Base-by-base conservation (phyloP, 2,888 invertebrate genomes). In the Heliconius ismenius region DNA sequence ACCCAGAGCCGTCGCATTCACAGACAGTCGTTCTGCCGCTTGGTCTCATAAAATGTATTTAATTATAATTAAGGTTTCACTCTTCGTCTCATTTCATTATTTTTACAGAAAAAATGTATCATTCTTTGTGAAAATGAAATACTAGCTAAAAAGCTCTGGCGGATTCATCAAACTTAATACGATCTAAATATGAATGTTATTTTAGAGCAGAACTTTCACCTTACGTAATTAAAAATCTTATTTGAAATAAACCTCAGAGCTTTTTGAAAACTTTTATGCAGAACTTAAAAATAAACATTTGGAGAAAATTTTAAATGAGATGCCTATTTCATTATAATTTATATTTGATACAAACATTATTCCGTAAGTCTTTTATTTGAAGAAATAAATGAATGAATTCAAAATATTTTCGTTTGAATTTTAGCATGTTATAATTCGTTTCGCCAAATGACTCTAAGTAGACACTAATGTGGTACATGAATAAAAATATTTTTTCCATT, bases 211-310 rank as follows among this genome's bases (percentile, higher is more conserved):
- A 67, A 43, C 36, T n/a, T 24, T 65, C n/a, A 39, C 13, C 1
- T 67, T 15, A 67, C 39, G 15, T 39, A 67, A 67, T n/a, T 65
- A n/a, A 65, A 65, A 65, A 65, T 36, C 65, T 39, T 24, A 65
- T n/a, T 65, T 39, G 39, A 65, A 65, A 65, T 65, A 65, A 32
- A 32, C 36, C 11, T 28, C n/a, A 0, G 15, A 15, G 26, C 62
- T 28, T 62, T 62, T 67, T 39, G 24, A 13, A 15, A 64, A 64
- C 21, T 64, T 64, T 67, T n/a, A 24, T 39, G 36, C 36, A 39
- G 36, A 65, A 21, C 3, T n/a, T 36, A 65, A 39, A 36, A 67
- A 24, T 24, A 67, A 36, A 11, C 64, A 36, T 24, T 7, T 67
- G 24, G 39, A n/a, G 2, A 3, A 36, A 26, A 13, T 67, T 39